A percentile compares a stretch with the other conserved stretches of the same genome.
phyloP scores from a whole-genome alignment of 1,140 invertebrate genomes.

The Anagrus nilaparvatae region DNA sequence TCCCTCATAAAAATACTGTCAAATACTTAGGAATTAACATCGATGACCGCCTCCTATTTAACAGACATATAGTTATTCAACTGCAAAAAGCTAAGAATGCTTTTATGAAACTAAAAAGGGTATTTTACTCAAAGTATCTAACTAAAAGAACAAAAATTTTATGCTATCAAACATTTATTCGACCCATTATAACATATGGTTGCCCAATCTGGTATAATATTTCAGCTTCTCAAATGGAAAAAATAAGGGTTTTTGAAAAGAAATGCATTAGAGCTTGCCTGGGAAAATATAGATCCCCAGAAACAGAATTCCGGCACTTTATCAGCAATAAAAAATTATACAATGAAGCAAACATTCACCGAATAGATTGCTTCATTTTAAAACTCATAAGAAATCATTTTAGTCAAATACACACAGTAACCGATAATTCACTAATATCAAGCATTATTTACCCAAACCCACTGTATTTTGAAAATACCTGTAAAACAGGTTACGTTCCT shows the following conservation, averaged over 20 bases:
- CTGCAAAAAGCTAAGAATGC: conserved; percentile 17
- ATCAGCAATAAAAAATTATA: conserved; percentile 6
- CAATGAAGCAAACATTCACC: conserved; percentile 4
- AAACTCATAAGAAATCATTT: conserved; percentile 14
- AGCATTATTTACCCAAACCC: not conserved
- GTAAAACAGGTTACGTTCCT: not conserved
- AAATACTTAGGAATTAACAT: conserved; percentile 20
- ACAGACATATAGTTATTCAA: conserved; percentile 14
- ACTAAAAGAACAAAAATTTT: conserved; percentile 8
- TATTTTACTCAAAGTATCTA: conserved; percentile 11
- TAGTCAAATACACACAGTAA: no score
- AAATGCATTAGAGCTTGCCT: conserved; percentile 6
- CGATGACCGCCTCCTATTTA: conserved; percentile 14
- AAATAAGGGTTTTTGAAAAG: conserved; percentile 11
- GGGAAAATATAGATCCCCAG: not conserved
- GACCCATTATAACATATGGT: conserved; percentile 7
- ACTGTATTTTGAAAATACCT: not conserved
- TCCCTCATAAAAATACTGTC: conserved; percentile 12
- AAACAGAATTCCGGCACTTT: not conserved
- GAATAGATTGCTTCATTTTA: conserved; percentile 8
- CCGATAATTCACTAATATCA: no score
- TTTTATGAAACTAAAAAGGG: conserved; percentile 1
- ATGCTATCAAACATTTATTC: conserved; percentile 5
- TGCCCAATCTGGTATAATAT: conserved; percentile 10
- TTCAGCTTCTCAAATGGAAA: conserved; percentile 2